Conservation (phyloP, 2,888 invertebrate genomes). For the Willowsia nigromaculata region DNA sequence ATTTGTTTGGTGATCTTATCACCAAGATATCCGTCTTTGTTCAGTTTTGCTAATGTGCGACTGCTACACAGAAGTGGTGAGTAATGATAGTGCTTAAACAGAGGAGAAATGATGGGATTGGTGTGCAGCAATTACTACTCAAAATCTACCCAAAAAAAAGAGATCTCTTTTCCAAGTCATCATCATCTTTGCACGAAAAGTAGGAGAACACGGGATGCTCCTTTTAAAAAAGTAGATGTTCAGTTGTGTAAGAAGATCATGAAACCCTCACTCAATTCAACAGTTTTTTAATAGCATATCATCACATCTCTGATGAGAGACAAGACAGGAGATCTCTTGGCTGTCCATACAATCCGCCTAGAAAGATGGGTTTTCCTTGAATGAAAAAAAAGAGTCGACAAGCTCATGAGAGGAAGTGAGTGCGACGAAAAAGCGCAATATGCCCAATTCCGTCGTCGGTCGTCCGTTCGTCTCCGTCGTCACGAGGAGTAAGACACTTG, state of each 20-base stretch:
- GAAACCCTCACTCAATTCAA: not conserved
- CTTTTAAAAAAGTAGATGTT: no score
- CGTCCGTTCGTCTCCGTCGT: constrained; percentile 20
- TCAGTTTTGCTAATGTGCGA: constrained; percentile 25
- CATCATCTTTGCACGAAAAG: not conserved
- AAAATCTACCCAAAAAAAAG: not conserved
- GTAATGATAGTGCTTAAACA: constrained; percentile 44
- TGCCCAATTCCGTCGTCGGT: constrained; percentile 34
- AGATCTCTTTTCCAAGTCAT: not conserved
- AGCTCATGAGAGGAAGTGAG: constrained; percentile 17
- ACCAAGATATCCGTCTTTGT: not conserved
- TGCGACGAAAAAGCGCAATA: constrained; percentile 6
- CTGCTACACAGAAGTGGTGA: constrained; percentile 42
- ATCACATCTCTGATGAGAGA: not conserved
- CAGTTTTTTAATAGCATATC: no score
- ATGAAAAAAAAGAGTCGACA: not conserved
- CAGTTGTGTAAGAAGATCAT: no score
- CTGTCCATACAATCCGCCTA: not conserved
- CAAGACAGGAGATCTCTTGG: no score
- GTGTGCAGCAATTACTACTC: constrained; percentile 39
- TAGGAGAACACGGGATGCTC: not conserved
- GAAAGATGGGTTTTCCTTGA: not conserved
- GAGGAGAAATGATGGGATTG: constrained; percentile 25
- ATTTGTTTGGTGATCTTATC: no score
- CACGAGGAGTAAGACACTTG: constrained; percentile 16